Conservation (phyloP, 2,888 invertebrate genomes). For the Plagodis dolabraria region DNA sequence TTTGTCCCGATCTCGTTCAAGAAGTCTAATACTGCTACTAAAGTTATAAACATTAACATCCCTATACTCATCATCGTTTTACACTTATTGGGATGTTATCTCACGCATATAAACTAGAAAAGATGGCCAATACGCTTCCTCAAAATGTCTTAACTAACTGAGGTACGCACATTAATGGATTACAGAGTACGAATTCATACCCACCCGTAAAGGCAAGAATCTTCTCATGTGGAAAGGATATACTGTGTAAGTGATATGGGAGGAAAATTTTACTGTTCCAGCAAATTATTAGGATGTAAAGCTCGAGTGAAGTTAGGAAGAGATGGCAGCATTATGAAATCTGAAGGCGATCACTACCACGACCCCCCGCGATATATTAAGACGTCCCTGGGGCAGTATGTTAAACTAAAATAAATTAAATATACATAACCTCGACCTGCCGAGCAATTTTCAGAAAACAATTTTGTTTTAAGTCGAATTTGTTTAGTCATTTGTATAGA, state of each 20-base stretch:
- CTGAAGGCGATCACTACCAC: constrained; percentile 19
- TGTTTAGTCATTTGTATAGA: no score
- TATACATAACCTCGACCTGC: no score
- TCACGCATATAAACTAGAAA: no score
- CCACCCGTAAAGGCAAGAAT: constrained; percentile 10
- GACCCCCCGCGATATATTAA: constrained; percentile 4
- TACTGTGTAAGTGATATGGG: constrained; percentile 21
- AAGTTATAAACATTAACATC: no score
- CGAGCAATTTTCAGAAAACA: no score
- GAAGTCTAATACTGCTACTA: no score
- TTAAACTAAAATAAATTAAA: background rate
- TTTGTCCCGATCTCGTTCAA: no score
- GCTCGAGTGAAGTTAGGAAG: constrained; percentile 20
- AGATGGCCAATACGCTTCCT: no score
- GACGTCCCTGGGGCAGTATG: background rate
- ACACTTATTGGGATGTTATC: no score
- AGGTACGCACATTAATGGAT: background rate
- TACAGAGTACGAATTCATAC: constrained; percentile 2
- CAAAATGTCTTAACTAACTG: no score
- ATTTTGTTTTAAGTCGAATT: no score
- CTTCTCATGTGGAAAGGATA: constrained; percentile 20
- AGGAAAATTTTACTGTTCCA: constrained; percentile 26
- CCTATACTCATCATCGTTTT: no score
- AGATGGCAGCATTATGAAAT: constrained; percentile 11
- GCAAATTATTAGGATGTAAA: constrained; percentile 15